Conservation (phyloP, 2,113 vertebrate genomes). For the Varanus salvator region DNA sequence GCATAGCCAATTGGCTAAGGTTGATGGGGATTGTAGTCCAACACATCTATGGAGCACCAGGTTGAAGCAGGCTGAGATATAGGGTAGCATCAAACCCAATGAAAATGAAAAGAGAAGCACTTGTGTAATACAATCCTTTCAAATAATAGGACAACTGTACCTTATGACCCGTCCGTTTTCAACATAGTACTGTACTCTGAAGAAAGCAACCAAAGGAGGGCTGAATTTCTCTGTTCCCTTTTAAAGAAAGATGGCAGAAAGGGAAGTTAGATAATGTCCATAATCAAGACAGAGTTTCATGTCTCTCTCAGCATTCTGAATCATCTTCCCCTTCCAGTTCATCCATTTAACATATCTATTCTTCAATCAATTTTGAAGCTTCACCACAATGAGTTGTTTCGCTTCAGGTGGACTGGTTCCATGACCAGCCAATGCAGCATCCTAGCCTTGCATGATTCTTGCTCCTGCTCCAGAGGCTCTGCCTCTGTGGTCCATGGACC, state of each 20-base stretch:
- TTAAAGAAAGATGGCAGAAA: background rate
- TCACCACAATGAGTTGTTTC: background rate
- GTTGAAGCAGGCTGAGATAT: background rate
- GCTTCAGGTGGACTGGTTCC: background rate
- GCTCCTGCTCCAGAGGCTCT: background rate
- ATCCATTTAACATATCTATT: background rate
- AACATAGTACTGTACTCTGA: slow-evolving; percentile 90
- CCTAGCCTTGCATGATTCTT: background rate
- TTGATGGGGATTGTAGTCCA: background rate
- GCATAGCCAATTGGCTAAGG: no score
- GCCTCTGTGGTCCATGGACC: background rate
- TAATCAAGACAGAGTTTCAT: background rate
- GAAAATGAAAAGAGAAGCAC: background rate
- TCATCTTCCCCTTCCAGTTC: background rate
- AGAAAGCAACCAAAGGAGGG: slow-evolving; percentile 83
- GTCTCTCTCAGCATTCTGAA: background rate
- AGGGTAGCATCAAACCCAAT: background rate
- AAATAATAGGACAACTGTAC: slow-evolving; percentile 66
- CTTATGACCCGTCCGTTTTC: slow-evolving; percentile 89
- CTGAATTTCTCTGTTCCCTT: slow-evolving; percentile 80
- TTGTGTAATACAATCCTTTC: background rate
- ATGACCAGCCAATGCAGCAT: background rate
- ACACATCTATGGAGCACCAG: background rate
- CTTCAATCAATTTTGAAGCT: background rate
- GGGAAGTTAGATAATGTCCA: background rate